A percentile compares a stretch with the other conserved stretches of the same genome.
Conservation (phyloP, 2,888 invertebrate genomes). For the Microplitis deprimator region DNA sequence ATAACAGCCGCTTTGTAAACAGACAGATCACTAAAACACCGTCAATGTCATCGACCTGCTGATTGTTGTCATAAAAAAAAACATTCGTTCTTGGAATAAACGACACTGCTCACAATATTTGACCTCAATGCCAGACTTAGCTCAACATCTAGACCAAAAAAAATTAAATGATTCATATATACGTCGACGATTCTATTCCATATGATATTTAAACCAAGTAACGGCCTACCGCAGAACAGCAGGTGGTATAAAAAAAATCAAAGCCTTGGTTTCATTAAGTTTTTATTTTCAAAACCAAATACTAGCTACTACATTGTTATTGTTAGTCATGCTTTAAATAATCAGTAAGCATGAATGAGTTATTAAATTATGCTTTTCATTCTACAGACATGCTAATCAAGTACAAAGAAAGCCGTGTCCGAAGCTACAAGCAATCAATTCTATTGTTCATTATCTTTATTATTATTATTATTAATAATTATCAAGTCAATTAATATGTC, state of each 20-base stretch:
- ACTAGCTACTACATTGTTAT: not conserved
- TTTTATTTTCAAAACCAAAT: not conserved
- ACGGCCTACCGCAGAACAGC: not conserved
- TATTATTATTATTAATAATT: not conserved
- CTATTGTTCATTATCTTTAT: not conserved
- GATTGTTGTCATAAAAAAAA: not conserved
- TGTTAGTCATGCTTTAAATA: constrained; percentile 22
- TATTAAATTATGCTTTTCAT: not conserved
- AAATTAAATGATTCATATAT: not conserved
- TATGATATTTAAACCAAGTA: not conserved
- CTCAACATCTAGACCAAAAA: not conserved
- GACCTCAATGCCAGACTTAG: not conserved
- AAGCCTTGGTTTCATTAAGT: not conserved
- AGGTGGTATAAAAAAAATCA: not conserved
- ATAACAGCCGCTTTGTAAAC: not conserved
- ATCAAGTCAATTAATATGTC: too few species aligned
- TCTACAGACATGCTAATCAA: constrained; percentile 22
- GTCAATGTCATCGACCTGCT: not conserved
- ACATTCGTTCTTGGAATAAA: not conserved
- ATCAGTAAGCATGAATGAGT: constrained; percentile 13
- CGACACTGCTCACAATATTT: not conserved
- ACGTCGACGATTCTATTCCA: not conserved
- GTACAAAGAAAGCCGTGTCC: constrained; percentile 51
- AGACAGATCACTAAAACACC: not conserved
- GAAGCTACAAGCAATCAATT: constrained; percentile 40